Percentiles rank a stretch among this genome's conserved stretches.
Conservation (phyloP, 2,113 vertebrate species). For the Syngnathoides biaculeatus region DNA sequence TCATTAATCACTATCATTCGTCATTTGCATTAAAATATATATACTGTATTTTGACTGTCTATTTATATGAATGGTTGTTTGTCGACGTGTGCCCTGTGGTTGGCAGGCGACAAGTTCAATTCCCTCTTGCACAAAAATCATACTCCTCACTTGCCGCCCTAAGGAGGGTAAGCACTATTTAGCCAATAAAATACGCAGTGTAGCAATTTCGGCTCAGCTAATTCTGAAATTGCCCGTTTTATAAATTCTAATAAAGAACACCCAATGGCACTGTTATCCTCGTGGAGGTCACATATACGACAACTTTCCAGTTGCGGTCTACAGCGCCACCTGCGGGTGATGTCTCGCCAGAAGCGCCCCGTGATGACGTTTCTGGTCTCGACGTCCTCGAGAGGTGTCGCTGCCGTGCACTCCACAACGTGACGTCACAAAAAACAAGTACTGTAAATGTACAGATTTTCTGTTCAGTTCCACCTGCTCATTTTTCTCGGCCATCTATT, state of each 20-base stretch:
- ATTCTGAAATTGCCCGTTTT: not conserved
- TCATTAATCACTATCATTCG: constrained; percentile 20
- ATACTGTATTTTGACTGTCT: not conserved
- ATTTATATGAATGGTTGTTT: not conserved
- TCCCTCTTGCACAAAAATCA: not conserved
- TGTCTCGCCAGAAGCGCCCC: not conserved
- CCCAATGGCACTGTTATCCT: not conserved
- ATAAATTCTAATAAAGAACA: not conserved
- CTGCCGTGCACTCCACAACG: not conserved
- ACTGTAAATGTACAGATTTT: not conserved
- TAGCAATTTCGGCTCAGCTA: not conserved
- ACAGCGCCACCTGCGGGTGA: constrained; percentile 64
- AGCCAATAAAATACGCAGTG: constrained; percentile 1
- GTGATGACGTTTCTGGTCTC: not conserved
- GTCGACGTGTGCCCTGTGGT: not conserved
- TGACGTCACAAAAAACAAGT: not conserved
- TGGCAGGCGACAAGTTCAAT: not conserved
- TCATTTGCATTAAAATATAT: constrained; percentile 15
- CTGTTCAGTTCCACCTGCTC: not conserved
- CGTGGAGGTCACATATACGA: constrained; percentile 59
- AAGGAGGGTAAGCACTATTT: not conserved
- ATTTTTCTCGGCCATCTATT: not conserved
- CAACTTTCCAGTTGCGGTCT: constrained; percentile 45
- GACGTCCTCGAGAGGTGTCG: constrained; percentile 23
- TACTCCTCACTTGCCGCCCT: not conserved